These are phyloP conservation scores for Drosophila eugracilis DNA, from an alignment of 1,140 invertebrate genomes.

Conservation along the genomic window DNA sequence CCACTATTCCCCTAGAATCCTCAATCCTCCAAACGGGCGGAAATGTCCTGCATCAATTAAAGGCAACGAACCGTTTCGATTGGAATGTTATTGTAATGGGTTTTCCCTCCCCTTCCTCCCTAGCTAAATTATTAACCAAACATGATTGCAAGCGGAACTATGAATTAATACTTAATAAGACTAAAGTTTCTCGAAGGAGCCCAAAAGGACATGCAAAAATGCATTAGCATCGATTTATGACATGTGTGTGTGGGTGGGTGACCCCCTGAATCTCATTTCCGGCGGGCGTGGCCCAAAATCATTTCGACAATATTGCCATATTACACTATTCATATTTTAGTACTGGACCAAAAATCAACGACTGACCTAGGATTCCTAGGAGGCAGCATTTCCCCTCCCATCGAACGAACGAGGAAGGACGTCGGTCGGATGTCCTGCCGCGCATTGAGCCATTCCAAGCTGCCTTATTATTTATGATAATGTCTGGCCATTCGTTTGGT, in stretches of 20 bases:
- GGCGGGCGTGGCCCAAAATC: slow-evolving; percentile 50
- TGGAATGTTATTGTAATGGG: slow-evolving; percentile 37
- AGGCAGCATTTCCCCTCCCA: not conserved
- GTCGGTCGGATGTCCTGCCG: slow-evolving; percentile 71
- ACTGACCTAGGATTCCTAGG: slow-evolving; percentile 18
- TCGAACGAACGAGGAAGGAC: slow-evolving; percentile 19
- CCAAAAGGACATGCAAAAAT: slow-evolving; percentile 69
- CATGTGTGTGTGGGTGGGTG: slow-evolving; percentile 22
- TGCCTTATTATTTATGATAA: slow-evolving; percentile 82
- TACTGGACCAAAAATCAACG: slow-evolving; percentile 48
- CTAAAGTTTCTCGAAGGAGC: slow-evolving; percentile 11
- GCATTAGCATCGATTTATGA: slow-evolving; percentile 67
- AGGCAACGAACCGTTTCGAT: slow-evolving; percentile 22
- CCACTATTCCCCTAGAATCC: slow-evolving; percentile 28
- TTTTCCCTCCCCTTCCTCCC: too few species aligned
- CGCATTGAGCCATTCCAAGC: slow-evolving; percentile 69
- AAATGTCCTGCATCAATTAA: slow-evolving; percentile 42
- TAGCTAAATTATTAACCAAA: slow-evolving; percentile 66
- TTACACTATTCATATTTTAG: slow-evolving; percentile 77
- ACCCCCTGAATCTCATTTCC: slow-evolving; percentile 37
- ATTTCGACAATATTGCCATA: slow-evolving; percentile 59
- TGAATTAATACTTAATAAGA: slow-evolving; percentile 53
- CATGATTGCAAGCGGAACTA: slow-evolving; percentile 69
- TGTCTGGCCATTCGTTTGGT: slow-evolving; percentile 82
- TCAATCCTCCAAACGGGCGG: slow-evolving; percentile 7